Base-by-base conservation (phyloP, 92 coral and sea anemone species). In the Plumapathes pennacea region DNA sequence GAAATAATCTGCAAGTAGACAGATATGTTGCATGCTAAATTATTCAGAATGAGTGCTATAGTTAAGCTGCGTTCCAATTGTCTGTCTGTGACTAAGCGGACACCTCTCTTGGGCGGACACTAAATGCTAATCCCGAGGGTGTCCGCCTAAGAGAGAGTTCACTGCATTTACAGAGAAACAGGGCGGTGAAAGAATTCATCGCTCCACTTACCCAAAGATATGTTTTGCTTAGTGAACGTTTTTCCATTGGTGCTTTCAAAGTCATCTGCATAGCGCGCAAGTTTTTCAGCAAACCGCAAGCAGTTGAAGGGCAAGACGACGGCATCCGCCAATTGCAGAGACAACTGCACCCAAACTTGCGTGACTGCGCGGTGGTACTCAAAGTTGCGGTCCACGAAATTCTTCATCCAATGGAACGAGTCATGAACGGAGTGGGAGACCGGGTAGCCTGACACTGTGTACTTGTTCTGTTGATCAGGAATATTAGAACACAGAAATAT, bases 351-450 rank as follows among this genome's bases (percentile, higher is more conserved):
- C 87, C 87, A 81, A 8, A 81, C 54, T 42, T 81, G 87, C 3
- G 87, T 52, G 3, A 81, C 75, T 2, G 82, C 75, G 24, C 82
- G 82, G 42, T 81, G 87, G 21, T 58, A 73, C 4, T 29, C 50
- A 45, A 81, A 81, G 29, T 77, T 77, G 25, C 71, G 87, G 54
- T 81, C 87, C 26, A 81, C 87, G 47, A 81, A 81, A 17, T 56
- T 81, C 51, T 78, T 45, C 68, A 74, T 23, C 77, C 77, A 81
- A 51, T 81, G 76, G 61, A 81, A 81, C 0, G 66, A 34, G 33
- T 81, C 87, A 34, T 81, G 72, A 28, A 81, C 66, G 32, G 87
- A 74, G 48, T 81, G 87, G 49, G 73, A 81, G 8, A 74, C 80
- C 37, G 87, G 87, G 50, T 81, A 74, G 26, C 32, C 8, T n/a